These are phyloP conservation scores for Coracopsis vasa DNA, from an alignment of 2,113 vertebrate species.

Conservation along the genomic window DNA sequence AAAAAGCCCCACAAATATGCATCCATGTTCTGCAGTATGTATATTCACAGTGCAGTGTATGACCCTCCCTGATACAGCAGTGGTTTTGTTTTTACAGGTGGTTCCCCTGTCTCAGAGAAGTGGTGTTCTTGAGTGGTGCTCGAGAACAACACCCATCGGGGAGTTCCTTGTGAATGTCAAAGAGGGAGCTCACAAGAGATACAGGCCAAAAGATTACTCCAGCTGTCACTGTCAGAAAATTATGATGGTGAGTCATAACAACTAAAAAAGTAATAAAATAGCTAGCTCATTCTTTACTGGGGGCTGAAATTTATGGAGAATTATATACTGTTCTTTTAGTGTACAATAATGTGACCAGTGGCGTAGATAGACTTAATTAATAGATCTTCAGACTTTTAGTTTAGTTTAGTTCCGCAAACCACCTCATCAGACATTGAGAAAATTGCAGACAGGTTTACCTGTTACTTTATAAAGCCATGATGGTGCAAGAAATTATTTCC, in stretches of 20 bases:
- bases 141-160: slow-evolving; percentile 90
- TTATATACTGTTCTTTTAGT: background rate
- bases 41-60: background rate
- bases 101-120: slow-evolving; percentile 96
- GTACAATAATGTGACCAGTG: background rate
- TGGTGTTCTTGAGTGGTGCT: slow-evolving; percentile 96
- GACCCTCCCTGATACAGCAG: background rate
- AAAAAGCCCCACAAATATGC: background rate
- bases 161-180: slow-evolving; percentile 86
- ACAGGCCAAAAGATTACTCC: slow-evolving; percentile 84
- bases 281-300: background rate
- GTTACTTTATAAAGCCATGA: background rate
- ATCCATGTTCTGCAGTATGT: background rate
- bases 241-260: slow-evolving; percentile 82
- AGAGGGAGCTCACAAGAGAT: slow-evolving; percentile 90
- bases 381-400: background rate
- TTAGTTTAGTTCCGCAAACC: background rate
- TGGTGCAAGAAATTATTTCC: background rate
- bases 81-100: slow-evolving; percentile 76
- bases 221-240: slow-evolving; percentile 78
- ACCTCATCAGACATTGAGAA: background rate
- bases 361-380: background rate
- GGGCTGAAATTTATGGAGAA: background rate
- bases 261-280: background rate
- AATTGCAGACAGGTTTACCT: background rate